Base-by-base conservation (phyloP, 2,113 vertebrate genomes). In the Fukomys damarensis region DNA sequence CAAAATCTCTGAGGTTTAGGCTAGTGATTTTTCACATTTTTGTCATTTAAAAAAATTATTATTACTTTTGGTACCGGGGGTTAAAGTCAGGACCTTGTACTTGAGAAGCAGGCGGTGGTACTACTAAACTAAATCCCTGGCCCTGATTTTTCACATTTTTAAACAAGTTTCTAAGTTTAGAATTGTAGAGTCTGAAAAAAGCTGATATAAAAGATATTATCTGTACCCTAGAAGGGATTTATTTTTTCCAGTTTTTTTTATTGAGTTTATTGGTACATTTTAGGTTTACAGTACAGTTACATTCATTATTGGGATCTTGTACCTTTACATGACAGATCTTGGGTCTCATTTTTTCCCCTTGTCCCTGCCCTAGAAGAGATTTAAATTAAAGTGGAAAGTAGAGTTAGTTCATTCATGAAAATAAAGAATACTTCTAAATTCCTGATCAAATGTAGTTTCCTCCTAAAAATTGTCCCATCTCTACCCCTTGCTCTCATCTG, bases 331-430 rank as follows among this genome's bases (percentile, higher is more conserved):
- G n/a, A n/a, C n/a, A n/a, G n/a, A n/a, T n/a, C n/a, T n/a, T n/a
- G n/a, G n/a, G n/a, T n/a, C n/a, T n/a, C n/a, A n/a, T n/a, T n/a
- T n/a, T n/a, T n/a, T n/a, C n/a, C n/a, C n/a, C n/a, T n/a, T n/a
- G n/a, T n/a, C n/a, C n/a, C n/a, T n/a, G n/a, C 2, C 2, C 41
- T 81, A 68, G 24, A 95, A 54, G 14, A 76, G 19, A 86, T 87
- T 72, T 94, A 84, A 84, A 84, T 81, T 26, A n/a, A 68, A 86
- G 16, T 61, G 8, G 30, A 77, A 94, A 90, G 66, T 32, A 94
- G 30, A 86, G 19, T 59, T 20, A 59, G 24, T 54, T 92, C 85
- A 87, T 24, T 80, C 54, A 81, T 80, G 88, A 91, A 94, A 92
- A 28, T 63, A 49, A 93, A 87, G 87, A 79, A 80, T 56, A 65